These are phyloP conservation scores for Heliothis subflexa DNA, from an alignment of 1,140 invertebrate genomes.

Conservation along the genomic window DNA sequence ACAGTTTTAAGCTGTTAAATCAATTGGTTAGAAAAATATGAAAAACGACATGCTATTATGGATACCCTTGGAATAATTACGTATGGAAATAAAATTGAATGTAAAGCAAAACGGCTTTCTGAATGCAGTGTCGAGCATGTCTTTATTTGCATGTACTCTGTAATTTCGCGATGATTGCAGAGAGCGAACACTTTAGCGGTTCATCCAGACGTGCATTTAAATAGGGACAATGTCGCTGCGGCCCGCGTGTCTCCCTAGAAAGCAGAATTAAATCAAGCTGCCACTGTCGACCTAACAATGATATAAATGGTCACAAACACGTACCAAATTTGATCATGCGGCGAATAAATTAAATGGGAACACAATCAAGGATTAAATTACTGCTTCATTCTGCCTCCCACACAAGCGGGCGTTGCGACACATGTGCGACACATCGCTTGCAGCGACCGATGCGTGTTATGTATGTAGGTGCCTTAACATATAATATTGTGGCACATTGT, in stretches of 20 bases:
- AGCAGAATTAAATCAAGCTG: constrained; percentile 70
- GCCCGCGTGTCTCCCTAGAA: constrained; percentile 51
- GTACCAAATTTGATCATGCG: constrained; percentile 80
- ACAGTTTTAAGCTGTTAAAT: constrained; percentile 64
- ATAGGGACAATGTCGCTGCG: constrained; percentile 53
- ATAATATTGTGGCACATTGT: constrained; percentile 82
- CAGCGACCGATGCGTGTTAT: constrained; percentile 49
- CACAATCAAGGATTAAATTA: constrained; percentile 85
- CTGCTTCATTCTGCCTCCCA: constrained; percentile 80
- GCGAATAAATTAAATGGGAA: constrained; percentile 82
- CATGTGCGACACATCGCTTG: constrained; percentile 73
- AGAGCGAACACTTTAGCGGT: constrained; percentile 53
- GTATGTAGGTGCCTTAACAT: constrained; percentile 73
- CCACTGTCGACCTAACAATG: constrained; percentile 61
- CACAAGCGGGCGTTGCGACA: constrained; percentile 70
- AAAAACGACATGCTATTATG: constrained; percentile 45
- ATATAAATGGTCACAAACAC: constrained; percentile 76
- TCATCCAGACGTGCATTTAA: constrained; percentile 42
- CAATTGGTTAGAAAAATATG: constrained; percentile 54
- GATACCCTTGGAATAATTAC: constrained; percentile 42
- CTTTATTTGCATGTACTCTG: constrained; percentile 52
- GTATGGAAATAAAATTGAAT: constrained; percentile 52
- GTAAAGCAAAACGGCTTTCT: constrained; percentile 33
- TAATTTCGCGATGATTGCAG: constrained; percentile 55
- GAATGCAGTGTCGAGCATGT: constrained; percentile 45